Evolutionary conservation across 1,140 invertebrate species (phyloP).

Genomic region (Sesamia nonagrioides): DNA sequence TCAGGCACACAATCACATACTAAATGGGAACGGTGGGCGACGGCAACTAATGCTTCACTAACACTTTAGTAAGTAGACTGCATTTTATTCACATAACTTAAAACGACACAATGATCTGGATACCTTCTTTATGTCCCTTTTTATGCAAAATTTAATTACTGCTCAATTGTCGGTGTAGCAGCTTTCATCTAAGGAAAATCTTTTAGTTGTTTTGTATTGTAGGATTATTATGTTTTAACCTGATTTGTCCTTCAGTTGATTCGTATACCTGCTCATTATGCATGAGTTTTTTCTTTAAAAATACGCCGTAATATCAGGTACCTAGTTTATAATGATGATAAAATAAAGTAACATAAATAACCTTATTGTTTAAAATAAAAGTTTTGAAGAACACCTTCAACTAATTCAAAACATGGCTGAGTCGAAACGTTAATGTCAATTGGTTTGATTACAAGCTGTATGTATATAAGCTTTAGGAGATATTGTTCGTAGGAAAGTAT

Average conservation of each 20-base stretch:
- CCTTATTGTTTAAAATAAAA: constrained; percentile 6
- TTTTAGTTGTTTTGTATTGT: no score
- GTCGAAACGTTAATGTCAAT: background rate
- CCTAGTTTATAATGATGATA: background rate
- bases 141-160: no score
- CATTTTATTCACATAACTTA: no score
- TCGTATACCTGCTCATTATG: no score
- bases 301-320: background rate
- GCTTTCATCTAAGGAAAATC: no score
- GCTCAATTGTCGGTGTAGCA: no score
- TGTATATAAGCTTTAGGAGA: no score
- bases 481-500: no score
- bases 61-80: background rate
- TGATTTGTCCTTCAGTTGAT: background rate
- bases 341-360: background rate
- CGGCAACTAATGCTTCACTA: constrained; percentile 46
- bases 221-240: no score
- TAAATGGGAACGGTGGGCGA: constrained; percentile 44
- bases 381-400: constrained; percentile 13
- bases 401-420: constrained; percentile 14
- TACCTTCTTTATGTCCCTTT: no score
- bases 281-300: background rate
- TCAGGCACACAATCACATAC: constrained; percentile 63
- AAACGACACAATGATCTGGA: background rate
- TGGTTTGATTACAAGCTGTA: background rate